A percentile compares a stretch with the other conserved stretches of the same genome.
phyloP scores from a whole-genome alignment of 2,797 vertebrate genomes.

The Uromys caudimaculatus region DNA sequence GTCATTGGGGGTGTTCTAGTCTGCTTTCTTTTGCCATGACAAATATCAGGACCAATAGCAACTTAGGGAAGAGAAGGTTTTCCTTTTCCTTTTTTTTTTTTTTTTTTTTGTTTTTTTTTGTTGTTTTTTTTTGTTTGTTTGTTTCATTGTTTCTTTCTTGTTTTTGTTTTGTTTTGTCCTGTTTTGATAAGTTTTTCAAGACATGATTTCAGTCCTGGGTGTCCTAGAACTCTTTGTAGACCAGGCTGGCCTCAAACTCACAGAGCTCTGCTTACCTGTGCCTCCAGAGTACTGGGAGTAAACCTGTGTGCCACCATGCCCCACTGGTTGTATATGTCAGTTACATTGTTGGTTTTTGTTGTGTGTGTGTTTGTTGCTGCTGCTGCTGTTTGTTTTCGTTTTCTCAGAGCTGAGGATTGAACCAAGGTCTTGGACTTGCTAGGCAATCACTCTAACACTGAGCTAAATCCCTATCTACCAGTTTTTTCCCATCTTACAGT shows the following conservation, averaged over 20 bases:
- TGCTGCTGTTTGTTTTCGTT: background rate
- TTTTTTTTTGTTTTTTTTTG: background rate
- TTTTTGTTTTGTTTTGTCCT: background rate
- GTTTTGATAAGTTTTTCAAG: background rate
- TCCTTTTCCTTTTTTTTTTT: background rate
- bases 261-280: background rate
- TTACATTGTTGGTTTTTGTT: background rate
- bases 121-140: background rate
- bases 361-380: background rate
- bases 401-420: background rate
- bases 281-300: background rate
- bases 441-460: background rate
- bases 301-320: background rate
- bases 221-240: background rate
- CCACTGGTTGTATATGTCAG: background rate
- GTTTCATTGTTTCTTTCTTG: too few species aligned
- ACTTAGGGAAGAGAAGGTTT: background rate
- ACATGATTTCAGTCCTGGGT: background rate
- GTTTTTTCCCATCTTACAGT: background rate
- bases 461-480: background rate
- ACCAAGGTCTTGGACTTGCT: background rate
- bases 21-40: background rate
- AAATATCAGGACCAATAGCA: background rate
- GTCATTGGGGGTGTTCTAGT: background rate
- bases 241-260: background rate